These are phyloP conservation scores for Rana temporaria DNA, from an alignment of 2,113 vertebrate genomes.

Conservation along the genomic window DNA sequence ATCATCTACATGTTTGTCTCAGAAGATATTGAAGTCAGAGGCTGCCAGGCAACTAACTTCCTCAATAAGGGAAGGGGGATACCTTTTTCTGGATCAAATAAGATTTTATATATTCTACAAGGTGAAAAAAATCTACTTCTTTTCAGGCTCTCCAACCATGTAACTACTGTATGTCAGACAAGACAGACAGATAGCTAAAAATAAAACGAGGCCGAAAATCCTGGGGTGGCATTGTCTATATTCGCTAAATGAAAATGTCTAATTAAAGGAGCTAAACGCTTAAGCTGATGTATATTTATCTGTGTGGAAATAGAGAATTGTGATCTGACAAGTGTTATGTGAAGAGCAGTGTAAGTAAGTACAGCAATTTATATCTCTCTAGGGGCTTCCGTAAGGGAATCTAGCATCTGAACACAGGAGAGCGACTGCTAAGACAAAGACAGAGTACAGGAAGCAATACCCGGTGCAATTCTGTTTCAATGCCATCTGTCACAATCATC, in stretches of 20 bases:
- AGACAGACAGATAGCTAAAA: neutral
- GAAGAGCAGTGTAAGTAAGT: constrained; percentile 67
- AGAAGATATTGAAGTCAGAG: too few species aligned
- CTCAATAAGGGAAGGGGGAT: too few species aligned
- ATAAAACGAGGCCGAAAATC: neutral
- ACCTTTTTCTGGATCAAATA: too few species aligned
- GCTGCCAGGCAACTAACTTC: too few species aligned
- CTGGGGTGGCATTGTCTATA: neutral
- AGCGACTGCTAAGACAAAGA: constrained; percentile 65
- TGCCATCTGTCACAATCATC: constrained; percentile 76
- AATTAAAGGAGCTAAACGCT: constrained; percentile 34
- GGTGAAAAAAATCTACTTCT: too few species aligned
- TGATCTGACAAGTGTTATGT: constrained; percentile 63
- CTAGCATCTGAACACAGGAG: constrained; percentile 65
- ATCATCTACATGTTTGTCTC: too few species aligned
- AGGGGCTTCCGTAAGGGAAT: constrained; percentile 73
- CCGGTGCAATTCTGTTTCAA: constrained; percentile 66
- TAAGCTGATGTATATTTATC: constrained; percentile 57
- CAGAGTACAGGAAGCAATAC: constrained; percentile 49
- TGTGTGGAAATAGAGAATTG: constrained; percentile 46
- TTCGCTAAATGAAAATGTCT: constrained; percentile 34
- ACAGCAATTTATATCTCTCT: constrained; percentile 69
- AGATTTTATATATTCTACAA: too few species aligned
- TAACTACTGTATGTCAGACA: too few species aligned
- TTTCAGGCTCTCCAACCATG: too few species aligned